These are phyloP conservation scores for Deroptyus accipitrinus DNA, from an alignment of 2,113 vertebrate species.

Conservation along the genomic window DNA sequence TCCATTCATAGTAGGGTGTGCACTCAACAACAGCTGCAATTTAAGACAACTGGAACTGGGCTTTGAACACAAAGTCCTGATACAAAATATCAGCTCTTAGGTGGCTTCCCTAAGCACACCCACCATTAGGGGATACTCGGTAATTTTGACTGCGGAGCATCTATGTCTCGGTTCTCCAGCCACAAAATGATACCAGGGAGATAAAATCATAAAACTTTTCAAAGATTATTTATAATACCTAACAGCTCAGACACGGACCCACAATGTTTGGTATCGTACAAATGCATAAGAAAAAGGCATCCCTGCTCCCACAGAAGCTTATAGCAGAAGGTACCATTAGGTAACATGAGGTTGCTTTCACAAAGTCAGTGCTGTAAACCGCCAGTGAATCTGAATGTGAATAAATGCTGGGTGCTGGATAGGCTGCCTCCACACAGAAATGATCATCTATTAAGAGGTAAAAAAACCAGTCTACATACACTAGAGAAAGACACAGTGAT, in stretches of 20 bases:
- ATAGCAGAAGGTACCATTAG: neutral
- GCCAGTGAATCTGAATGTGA: neutral
- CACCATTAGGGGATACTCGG: neutral
- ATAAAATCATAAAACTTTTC: neutral
- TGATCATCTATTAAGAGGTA: neutral
- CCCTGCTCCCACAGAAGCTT: neutral
- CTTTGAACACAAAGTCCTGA: conserved; percentile 44
- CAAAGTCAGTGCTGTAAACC: neutral
- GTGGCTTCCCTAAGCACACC: neutral
- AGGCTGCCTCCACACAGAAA: neutral
- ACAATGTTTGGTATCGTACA: neutral
- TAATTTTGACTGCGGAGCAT: neutral
- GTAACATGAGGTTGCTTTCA: neutral
- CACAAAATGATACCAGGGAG: neutral
- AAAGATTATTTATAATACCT: neutral
- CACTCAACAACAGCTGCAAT: conserved; percentile 45
- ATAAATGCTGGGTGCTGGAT: neutral
- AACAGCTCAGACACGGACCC: neutral
- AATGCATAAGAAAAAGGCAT: neutral
- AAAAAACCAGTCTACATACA: neutral
- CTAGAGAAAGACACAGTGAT: neutral
- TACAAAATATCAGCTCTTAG: conserved; percentile 25
- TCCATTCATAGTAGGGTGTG: neutral
- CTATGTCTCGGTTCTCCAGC: neutral
- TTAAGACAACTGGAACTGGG: conserved; percentile 21